Conservation (phyloP, 2,113 vertebrate genomes). For the Upupa epops region DNA sequence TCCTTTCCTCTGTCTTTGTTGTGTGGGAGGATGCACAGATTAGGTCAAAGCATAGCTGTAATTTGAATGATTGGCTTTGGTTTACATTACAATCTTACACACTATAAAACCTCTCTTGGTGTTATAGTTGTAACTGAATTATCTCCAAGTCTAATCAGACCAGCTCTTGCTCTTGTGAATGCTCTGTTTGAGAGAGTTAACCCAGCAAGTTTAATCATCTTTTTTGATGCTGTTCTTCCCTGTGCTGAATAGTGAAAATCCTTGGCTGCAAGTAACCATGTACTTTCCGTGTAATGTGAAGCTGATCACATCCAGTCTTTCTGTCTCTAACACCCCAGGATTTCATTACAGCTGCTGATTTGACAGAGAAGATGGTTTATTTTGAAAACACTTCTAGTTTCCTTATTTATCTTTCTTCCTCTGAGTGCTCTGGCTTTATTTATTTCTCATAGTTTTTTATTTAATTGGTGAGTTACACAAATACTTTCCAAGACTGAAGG, state of each 20-base stretch:
- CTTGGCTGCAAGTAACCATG: background rate
- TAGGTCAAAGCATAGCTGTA: background rate
- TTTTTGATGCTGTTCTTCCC: background rate
- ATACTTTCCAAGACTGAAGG: background rate
- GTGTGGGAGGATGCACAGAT: background rate
- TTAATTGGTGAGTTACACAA: background rate
- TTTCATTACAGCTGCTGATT: background rate
- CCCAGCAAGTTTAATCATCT: background rate
- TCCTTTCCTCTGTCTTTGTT: background rate
- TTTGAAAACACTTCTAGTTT: background rate
- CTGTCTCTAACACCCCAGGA: background rate
- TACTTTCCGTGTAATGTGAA: background rate
- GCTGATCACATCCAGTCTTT: background rate
- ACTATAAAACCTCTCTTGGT: background rate
- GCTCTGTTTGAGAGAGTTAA: background rate
- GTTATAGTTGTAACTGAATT: background rate
- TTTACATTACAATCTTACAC: background rate
- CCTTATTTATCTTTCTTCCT: background rate
- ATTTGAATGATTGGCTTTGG: background rate
- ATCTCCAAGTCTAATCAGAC: background rate
- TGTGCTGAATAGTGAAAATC: background rate
- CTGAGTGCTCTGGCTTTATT: background rate
- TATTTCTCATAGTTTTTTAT: background rate
- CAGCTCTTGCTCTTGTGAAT: background rate
- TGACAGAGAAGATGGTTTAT: background rate